These are phyloP conservation scores for Pitangus sulphuratus DNA, from an alignment of 2,797 vertebrate species.

Conservation along the genomic window DNA sequence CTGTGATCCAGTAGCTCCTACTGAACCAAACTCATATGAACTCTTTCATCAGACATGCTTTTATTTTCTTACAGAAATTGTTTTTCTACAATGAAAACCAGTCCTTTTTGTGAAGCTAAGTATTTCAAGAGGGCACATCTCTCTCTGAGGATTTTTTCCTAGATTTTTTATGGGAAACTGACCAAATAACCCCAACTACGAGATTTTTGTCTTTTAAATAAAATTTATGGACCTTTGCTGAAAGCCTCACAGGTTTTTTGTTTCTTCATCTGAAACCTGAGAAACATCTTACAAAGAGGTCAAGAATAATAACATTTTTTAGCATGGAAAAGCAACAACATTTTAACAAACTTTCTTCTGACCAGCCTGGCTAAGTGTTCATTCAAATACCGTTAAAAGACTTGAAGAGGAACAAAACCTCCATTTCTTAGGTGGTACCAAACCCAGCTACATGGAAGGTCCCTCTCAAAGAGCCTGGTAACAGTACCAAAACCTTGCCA, in stretches of 20 bases:
- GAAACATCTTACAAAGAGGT: background rate
- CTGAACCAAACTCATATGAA: background rate
- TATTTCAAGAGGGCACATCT: background rate
- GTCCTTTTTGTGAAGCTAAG: conserved; percentile 12
- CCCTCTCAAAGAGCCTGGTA: background rate
- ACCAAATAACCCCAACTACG: background rate
- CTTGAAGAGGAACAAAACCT: background rate
- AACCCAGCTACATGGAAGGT: background rate
- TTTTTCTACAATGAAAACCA: background rate
- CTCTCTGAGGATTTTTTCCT: background rate
- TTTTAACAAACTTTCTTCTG: background rate
- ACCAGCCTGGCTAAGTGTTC: background rate
- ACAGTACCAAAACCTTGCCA: background rate
- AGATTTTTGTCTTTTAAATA: background rate
- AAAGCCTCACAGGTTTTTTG: background rate
- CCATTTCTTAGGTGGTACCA: background rate
- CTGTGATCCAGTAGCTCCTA: background rate
- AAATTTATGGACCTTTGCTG: background rate
- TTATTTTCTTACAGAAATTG: conserved; percentile 8
- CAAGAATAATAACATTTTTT: background rate
- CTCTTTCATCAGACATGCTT: background rate
- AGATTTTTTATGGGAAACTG: background rate
- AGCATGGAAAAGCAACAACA: background rate
- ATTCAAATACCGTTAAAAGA: background rate
- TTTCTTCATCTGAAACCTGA: conserved; percentile 11